A percentile compares a stretch with the other conserved stretches of the same genome.
Evolutionary conservation across 2,888 invertebrate species (phyloP).

Genomic region (Cremastobaeus sp.): DNA sequence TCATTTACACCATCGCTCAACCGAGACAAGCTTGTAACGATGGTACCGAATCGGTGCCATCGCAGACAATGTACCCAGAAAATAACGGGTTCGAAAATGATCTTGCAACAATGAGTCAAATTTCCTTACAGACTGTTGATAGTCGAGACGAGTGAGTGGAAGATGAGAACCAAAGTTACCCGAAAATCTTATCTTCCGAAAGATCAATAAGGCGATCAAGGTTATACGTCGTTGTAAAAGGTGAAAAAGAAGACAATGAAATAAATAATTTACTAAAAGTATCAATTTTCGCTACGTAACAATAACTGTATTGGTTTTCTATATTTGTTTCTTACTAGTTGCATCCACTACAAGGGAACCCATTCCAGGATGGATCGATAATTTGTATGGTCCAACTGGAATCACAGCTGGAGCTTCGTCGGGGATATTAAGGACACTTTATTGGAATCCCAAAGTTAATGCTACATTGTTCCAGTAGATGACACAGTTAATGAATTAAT

Average conservation of each 20-base stretch:
- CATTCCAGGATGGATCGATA: slow-evolving; percentile 87
- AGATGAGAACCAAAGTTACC: background rate
- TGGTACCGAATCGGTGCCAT: slow-evolving; percentile 36
- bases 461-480: slow-evolving; percentile 88
- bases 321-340: no score
- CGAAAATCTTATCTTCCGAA: slow-evolving; percentile 1
- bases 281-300: no score
- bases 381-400: slow-evolving; percentile 87
- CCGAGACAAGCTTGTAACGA: slow-evolving; percentile 17
- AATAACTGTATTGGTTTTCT: no score
- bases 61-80: slow-evolving; percentile 69
- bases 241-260: background rate
- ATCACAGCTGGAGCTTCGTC: slow-evolving; percentile 80
- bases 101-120: slow-evolving; percentile 64
- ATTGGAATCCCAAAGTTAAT: slow-evolving; percentile 81
- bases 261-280: no score
- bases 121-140: slow-evolving; percentile 66
- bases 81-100: slow-evolving; percentile 66
- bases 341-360: slow-evolving; percentile 82
- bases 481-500: slow-evolving; percentile 85
- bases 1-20: slow-evolving; percentile 60
- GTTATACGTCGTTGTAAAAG: background rate
- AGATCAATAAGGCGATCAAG: background rate
- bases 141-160: slow-evolving; percentile 27
- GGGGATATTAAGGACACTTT: slow-evolving; percentile 83